Percentiles rank a stretch among this genome's conserved stretches.
Evolutionary conservation across 92 coral and sea anemone genomes (phyloP).

Genomic region (Heteractis magnifica): DNA sequence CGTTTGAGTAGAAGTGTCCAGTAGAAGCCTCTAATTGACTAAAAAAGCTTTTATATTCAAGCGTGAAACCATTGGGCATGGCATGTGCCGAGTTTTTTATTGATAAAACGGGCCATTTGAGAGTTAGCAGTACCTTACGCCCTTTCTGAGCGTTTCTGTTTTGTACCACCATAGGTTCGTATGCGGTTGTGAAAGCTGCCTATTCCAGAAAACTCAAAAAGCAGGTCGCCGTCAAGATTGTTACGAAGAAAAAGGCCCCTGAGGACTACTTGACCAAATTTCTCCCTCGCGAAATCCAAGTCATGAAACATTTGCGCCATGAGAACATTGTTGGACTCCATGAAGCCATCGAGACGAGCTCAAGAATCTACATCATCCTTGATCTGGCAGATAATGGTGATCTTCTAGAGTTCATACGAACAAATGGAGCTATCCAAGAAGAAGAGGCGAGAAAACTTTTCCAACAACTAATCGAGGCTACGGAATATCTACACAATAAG

Average conservation of each 20-base stretch:
- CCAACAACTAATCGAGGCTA: slow-evolving; percentile 86
- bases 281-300: slow-evolving; percentile 96
- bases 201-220: slow-evolving; percentile 86
- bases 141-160: background rate
- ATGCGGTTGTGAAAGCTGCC: slow-evolving; percentile 94
- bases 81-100: too few species aligned
- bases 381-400: slow-evolving; percentile 99
- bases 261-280: slow-evolving; percentile 94
- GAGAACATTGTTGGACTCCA: slow-evolving; percentile 84
- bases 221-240: slow-evolving; percentile 89
- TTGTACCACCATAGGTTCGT: slow-evolving; percentile 58
- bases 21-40: too few species aligned
- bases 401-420: slow-evolving; percentile 83
- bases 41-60: too few species aligned
- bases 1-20: too few species aligned
- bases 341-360: slow-evolving; percentile 97
- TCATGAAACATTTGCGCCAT: slow-evolving; percentile 91
- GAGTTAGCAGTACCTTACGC: background rate
- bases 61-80: too few species aligned
- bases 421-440: slow-evolving; percentile 86
- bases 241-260: slow-evolving; percentile 91
- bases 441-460: slow-evolving; percentile 84
- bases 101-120: too few species aligned
- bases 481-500: slow-evolving; percentile 78
- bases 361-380: slow-evolving; percentile 88